Percentiles rank a stretch among this genome's conserved stretches.
Conservation (phyloP, 2,888 invertebrate species). For the Onthophagus sagittarius region DNA sequence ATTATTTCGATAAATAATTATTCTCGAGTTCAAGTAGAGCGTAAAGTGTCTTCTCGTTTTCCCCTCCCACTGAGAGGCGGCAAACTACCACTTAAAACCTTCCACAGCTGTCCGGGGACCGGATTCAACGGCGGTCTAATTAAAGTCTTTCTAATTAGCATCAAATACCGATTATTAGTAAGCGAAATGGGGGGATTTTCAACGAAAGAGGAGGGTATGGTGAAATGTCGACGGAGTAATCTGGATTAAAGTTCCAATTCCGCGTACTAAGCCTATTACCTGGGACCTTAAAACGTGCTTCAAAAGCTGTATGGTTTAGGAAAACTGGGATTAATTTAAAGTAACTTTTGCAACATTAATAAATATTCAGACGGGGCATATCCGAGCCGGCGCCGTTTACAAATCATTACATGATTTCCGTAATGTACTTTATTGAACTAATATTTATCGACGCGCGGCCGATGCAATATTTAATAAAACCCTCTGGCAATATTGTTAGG, state of each 20-base stretch:
- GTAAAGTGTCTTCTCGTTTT: background rate
- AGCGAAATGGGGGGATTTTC: background rate
- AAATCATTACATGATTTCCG: background rate
- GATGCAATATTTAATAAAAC: background rate
- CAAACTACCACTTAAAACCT: background rate
- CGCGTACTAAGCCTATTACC: no score
- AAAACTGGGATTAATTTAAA: no score
- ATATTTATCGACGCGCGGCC: background rate
- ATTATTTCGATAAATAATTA: background rate
- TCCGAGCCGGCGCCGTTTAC: background rate
- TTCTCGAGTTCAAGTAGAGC: background rate
- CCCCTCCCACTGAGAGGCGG: background rate
- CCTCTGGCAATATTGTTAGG: background rate
- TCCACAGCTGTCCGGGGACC: background rate
- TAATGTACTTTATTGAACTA: background rate
- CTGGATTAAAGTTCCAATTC: no score
- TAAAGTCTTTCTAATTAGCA: background rate
- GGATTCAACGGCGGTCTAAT: background rate
- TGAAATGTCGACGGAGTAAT: no score
- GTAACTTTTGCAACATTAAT: no score
- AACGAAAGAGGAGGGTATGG: background rate
- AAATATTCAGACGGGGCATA: background rate
- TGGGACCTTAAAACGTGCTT: no score
- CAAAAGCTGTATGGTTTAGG: no score
- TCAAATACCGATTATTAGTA: background rate